Conservation (phyloP, 2,113 vertebrate species). For the Myxocyprinus asiaticus region DNA sequence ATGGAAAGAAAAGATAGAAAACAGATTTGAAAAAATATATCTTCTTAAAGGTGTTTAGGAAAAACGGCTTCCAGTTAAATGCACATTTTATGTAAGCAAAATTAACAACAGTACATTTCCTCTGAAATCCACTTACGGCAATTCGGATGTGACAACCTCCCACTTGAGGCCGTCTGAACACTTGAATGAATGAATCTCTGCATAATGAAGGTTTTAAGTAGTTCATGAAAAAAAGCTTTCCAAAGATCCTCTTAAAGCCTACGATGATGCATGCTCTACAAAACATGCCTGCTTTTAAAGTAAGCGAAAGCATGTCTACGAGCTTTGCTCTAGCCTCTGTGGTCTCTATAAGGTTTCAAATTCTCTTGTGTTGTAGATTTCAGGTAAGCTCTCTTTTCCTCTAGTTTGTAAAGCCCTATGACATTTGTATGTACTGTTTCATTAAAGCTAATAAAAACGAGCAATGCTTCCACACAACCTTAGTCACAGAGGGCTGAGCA, state of each 20-base stretch:
- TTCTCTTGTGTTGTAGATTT: slow-evolving; percentile 36
- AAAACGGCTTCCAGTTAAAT: not conserved
- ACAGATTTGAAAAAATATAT: not conserved
- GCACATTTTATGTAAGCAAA: not conserved
- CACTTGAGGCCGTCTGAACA: not conserved
- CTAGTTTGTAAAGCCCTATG: slow-evolving; percentile 7
- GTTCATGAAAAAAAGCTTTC: not conserved
- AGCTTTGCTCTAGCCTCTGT: slow-evolving; percentile 36
- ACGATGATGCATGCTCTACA: slow-evolving; percentile 17
- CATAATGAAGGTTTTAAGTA: not conserved
- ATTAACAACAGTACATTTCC: slow-evolving; percentile 14
- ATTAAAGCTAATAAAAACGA: not conserved
- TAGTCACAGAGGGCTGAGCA: not conserved
- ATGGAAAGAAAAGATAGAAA: not conserved
- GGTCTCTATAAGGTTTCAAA: slow-evolving; percentile 45
- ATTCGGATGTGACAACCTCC: not conserved
- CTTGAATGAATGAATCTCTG: not conserved
- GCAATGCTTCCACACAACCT: not conserved
- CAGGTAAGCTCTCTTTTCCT: slow-evolving; percentile 30
- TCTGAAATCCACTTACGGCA: slow-evolving; percentile 26
- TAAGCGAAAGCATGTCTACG: slow-evolving; percentile 7
- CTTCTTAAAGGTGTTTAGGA: not conserved
- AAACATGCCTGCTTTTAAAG: slow-evolving; percentile 18
- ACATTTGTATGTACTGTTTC: not conserved
- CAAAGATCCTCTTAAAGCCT: not conserved